Conservation (phyloP, 2,113 vertebrate genomes). For the Pedetes capensis region DNA sequence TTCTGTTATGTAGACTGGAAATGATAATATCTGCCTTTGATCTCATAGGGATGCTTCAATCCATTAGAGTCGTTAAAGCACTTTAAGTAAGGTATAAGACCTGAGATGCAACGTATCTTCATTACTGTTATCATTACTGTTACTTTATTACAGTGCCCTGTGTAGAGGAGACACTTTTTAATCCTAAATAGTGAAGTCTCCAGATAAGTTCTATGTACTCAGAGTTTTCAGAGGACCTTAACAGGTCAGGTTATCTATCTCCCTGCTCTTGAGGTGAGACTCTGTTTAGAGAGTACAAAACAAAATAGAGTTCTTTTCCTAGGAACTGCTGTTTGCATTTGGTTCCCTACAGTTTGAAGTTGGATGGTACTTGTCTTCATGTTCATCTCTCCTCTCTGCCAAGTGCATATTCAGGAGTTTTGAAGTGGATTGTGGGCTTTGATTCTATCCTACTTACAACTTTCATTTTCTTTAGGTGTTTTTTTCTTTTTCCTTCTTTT, state of each 20-base stretch:
- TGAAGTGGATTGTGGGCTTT: not conserved
- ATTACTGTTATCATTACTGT: slow-evolving; percentile 57
- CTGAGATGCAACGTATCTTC: slow-evolving; percentile 46
- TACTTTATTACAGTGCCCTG: slow-evolving; percentile 50
- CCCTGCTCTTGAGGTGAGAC: not conserved
- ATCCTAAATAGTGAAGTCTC: slow-evolving; percentile 35
- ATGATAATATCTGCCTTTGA: slow-evolving; percentile 72
- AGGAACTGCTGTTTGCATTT: not conserved
- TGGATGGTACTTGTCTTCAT: not conserved
- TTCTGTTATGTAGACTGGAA: slow-evolving; percentile 69
- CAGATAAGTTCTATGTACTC: not conserved
- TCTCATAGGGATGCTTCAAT: slow-evolving; percentile 65
- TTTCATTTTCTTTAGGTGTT: not conserved
- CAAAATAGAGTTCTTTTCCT: not conserved
- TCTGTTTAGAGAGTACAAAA: not conserved
- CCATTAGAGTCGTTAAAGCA: slow-evolving; percentile 76
- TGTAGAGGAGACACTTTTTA: slow-evolving; percentile 4
- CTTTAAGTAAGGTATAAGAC: slow-evolving; percentile 66
- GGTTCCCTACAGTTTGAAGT: not conserved
- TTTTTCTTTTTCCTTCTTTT: not conserved
- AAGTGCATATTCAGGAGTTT: not conserved
- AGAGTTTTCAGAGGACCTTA: not conserved
- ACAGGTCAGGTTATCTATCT: not conserved
- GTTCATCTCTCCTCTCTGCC: not conserved
- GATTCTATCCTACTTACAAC: not conserved